phyloP scores from a whole-genome alignment of 2,113 vertebrate species.

The Crypturellus undulatus region DNA sequence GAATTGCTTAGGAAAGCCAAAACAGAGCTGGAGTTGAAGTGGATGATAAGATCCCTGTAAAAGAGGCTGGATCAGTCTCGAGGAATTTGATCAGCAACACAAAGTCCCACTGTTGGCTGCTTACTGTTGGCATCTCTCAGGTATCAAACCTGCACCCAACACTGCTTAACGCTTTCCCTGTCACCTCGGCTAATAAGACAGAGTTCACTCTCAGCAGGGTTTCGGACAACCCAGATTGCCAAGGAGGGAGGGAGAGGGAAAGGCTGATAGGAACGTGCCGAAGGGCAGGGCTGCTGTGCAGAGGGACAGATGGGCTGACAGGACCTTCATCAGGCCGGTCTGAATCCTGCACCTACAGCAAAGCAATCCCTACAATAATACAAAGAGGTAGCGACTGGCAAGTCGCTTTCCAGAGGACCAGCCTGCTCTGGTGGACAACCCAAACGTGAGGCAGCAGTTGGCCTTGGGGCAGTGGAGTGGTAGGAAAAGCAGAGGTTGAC shows the following conservation, averaged over 20 bases:
- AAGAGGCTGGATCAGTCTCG: background rate
- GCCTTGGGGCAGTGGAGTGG: background rate
- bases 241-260: background rate
- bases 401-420: too few relatives aligned
- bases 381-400: too few relatives aligned
- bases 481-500: background rate
- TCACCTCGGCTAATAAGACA: too few relatives aligned
- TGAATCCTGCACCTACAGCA: background rate
- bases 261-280: too few relatives aligned
- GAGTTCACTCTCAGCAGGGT: background rate
- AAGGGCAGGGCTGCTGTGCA: background rate
- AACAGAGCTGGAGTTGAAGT: background rate
- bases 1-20: background rate
- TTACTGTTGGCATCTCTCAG: background rate
- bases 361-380: too few relatives aligned
- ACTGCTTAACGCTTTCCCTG: too few relatives aligned
- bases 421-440: background rate
- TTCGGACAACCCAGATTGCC: too few relatives aligned
- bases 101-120: background rate
- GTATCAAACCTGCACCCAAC: background rate
- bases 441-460: background rate
- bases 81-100: background rate
- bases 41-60: background rate
- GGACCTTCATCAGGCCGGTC: background rate
- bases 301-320: background rate